Conservation (phyloP, 2,797 vertebrate species). For the Enteromius afrohamiltoni region DNA sequence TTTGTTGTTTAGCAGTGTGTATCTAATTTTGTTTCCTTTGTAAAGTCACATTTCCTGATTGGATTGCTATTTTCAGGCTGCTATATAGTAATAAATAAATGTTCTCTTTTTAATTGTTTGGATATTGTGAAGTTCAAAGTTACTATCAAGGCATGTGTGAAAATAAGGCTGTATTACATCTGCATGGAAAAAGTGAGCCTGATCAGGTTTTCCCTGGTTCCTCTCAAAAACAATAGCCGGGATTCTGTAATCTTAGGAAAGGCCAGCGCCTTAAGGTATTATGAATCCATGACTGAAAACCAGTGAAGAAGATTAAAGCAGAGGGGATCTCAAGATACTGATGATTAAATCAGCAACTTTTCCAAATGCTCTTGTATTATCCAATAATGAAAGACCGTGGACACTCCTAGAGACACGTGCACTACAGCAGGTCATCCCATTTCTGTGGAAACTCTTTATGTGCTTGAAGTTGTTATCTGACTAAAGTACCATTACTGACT, state of each 20-base stretch:
- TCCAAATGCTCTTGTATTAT: background rate
- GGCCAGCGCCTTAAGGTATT: conserved; percentile 9
- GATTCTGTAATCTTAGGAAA: conserved; percentile 65
- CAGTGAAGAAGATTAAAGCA: conserved; percentile 18
- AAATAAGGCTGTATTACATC: conserved; percentile 7
- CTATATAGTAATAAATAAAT: background rate
- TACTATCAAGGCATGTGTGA: background rate
- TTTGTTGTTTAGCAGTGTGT: background rate
- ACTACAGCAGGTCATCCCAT: background rate
- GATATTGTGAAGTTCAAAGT: background rate
- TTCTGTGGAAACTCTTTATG: background rate
- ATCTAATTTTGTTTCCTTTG: background rate
- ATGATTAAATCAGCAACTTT: background rate
- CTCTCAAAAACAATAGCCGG: conserved; percentile 64
- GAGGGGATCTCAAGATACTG: background rate
- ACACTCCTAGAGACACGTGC: background rate
- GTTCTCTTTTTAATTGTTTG: background rate
- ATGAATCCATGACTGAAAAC: conserved; percentile 30
- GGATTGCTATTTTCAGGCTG: background rate
- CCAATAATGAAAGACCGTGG: background rate
- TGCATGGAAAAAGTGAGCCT: conserved; percentile 53
- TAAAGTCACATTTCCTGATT: background rate
- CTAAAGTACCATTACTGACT: conserved; percentile 4
- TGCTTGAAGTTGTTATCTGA: background rate
- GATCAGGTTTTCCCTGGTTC: conserved; percentile 63